Evolutionary conservation across 2,888 invertebrate genomes (phyloP).

Genomic region (Drosophila paranaensis): DNA sequence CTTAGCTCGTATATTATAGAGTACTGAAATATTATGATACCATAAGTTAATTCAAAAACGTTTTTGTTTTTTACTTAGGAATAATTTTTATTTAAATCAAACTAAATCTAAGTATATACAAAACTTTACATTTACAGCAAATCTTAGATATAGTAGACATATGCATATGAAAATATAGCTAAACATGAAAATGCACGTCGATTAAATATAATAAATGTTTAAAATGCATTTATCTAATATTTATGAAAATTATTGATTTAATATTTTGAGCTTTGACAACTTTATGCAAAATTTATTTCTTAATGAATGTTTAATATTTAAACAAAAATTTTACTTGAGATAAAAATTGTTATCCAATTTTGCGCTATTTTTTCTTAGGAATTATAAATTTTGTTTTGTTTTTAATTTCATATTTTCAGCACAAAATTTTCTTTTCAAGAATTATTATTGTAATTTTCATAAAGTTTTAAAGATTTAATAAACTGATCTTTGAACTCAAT

Average conservation of each 20-base stretch:
- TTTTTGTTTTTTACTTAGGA: slow-evolving; percentile 19
- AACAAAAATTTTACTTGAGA: no score
- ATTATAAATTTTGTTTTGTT: background rate
- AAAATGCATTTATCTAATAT: slow-evolving; percentile 6
- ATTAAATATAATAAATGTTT: slow-evolving; percentile 10
- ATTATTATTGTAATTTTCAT: no score
- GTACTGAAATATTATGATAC: no score
- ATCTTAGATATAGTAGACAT: slow-evolving; percentile 20
- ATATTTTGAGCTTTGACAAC: slow-evolving; percentile 6
- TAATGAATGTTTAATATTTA: no score
- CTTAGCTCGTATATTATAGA: no score
- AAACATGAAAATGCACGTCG: slow-evolving; percentile 18
- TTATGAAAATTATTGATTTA: background rate
- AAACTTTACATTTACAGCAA: slow-evolving; percentile 24
- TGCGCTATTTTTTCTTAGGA: no score
- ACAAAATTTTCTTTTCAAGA: no score
- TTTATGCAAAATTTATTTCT: no score
- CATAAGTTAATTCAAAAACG: no score
- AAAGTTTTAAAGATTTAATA: background rate
- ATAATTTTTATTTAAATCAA: slow-evolving; percentile 38
- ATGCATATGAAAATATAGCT: slow-evolving; percentile 12
- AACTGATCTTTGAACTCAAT: background rate
- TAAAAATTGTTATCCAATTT: no score
- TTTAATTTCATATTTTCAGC: background rate
- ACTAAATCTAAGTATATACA: slow-evolving; percentile 44